phyloP scores from a whole-genome alignment of 2,797 vertebrate species.

The Psittacula echo region DNA sequence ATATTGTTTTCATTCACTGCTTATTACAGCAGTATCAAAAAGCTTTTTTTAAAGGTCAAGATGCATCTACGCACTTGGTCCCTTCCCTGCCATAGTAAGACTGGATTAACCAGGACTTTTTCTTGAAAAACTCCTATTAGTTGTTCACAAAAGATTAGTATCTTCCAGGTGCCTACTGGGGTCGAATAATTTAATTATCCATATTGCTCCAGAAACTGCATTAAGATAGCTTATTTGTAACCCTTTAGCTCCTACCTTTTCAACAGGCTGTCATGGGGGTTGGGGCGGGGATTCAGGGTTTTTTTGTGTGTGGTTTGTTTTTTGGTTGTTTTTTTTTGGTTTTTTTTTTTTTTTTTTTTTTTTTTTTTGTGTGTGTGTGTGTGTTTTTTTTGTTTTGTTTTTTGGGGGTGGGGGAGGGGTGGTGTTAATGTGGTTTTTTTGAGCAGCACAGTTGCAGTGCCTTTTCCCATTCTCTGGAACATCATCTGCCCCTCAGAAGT shows the following conservation, averaged over 20 bases:
- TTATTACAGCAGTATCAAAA: background rate
- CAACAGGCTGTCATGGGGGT: rapidly evolving
- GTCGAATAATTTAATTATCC: background rate
- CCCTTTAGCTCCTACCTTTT: background rate
- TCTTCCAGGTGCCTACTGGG: background rate
- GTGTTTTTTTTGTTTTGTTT: background rate
- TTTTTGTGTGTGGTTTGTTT: no score
- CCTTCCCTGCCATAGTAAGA: background rate
- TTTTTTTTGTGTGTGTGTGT: no score
- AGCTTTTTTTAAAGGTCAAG: background rate
- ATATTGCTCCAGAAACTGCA: background rate
- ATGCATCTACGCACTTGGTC: background rate
- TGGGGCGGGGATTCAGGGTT: background rate
- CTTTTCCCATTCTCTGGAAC: background rate
- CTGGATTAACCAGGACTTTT: background rate
- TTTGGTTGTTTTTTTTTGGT: no score
- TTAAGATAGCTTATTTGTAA: background rate
- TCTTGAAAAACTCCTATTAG: background rate
- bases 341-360: background rate
- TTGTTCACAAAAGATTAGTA: background rate
- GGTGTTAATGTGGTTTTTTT: background rate
- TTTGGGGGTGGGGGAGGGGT: background rate
- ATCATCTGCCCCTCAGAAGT: background rate
- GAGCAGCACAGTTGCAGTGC: background rate
- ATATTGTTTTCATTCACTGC: background rate